Evolutionary conservation across 2,797 vertebrate genomes (phyloP).

Genomic region (Hafferia zeledoni): DNA sequence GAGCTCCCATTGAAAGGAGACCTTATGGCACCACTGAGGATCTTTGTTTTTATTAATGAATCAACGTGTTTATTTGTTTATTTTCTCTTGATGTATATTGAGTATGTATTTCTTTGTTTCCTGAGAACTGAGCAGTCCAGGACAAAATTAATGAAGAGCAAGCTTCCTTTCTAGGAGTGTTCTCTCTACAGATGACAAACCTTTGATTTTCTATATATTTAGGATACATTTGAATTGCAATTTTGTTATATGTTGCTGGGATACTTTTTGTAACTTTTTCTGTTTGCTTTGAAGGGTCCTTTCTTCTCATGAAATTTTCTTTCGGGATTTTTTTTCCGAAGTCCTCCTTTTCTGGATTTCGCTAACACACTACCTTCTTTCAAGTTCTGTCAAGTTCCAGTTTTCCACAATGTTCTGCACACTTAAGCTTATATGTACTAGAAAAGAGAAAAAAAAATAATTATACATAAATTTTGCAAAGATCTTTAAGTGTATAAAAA

Average conservation of each 20-base stretch:
- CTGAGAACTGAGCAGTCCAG: neutral
- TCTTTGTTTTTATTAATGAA: neutral
- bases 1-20: neutral
- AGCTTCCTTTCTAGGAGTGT: neutral
- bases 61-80: fast-evolving
- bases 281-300: neutral
- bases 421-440: neutral
- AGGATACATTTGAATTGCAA: neutral
- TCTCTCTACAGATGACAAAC: neutral
- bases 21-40: neutral
- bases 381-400: neutral
- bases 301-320: neutral
- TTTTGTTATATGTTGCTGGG: neutral
- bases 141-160: neutral
- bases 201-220: neutral
- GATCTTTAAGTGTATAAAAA: neutral
- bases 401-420: neutral
- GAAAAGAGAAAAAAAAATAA: neutral
- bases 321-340: neutral
- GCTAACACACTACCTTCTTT: neutral
- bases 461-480: neutral
- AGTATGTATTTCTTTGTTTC: neutral
- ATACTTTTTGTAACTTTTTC: neutral
- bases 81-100: neutral
- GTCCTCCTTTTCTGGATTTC: neutral